Evolutionary conservation across 2,888 invertebrate species (phyloP), one percentile per base, ranked within the genome.

Genomic region (Caenorhabditis panamensis): DNA sequence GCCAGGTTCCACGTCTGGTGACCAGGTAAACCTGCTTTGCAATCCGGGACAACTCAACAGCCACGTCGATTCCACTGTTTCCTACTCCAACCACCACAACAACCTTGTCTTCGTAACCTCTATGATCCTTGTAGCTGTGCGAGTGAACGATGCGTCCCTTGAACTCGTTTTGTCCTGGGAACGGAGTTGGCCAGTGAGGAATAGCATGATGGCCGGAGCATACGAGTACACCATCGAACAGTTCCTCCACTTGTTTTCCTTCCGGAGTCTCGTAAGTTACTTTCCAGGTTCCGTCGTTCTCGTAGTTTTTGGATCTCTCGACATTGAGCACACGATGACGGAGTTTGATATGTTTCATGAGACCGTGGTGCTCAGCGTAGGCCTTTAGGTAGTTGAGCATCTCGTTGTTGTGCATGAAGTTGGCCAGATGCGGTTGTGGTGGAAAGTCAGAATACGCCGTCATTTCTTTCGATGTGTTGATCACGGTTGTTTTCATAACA

Each of bases 171-270:
- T 88, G 88, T 31, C 88, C 88, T 1, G 72, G 79, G 82, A 83
- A 88, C 2, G 76, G 71, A 16, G 86, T 71, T 0, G 93, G 92
- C 37, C 88, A 84, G 64, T 92, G 86, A 0, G 93, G 92, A 53
- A 90, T 88, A 0, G 91, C 91, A 81, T 92, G 93, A 79, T 93
- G 93, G 0, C 93, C 93, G 0, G 91, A 91, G 85, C 92, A 92
- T 11, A 93, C 88, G 88, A 93, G 89, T 2, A 93, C 92, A 5
- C 91, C 92, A 73, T 93, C 92, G 86, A 91, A 92, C 4, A 85
- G 84, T 36, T 91, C 90, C 5, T 82, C 79, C 13, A 83, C 44
- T 11, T 47, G 59, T n/a, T 79, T 58, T 18, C 82, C 85, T 9
- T 83, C 69, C 69, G 77, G 68, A 53, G 86, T 82, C 24, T 73